Evolutionary conservation across 2,113 vertebrate species (phyloP).

Genomic region (Carettochelys insculpta): DNA sequence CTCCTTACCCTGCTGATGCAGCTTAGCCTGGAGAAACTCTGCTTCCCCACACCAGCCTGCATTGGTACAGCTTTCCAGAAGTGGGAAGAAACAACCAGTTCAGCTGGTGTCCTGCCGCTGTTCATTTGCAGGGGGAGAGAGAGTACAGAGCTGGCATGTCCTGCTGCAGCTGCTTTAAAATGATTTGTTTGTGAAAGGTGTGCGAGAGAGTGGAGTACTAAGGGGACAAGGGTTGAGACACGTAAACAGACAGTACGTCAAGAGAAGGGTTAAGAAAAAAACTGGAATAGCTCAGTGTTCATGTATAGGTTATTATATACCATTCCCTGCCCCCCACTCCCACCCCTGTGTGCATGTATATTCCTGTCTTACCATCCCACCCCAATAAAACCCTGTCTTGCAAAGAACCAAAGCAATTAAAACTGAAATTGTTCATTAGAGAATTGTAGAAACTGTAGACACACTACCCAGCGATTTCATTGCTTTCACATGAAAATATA

Average conservation of each 20-base stretch:
- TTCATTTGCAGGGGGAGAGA: neutral
- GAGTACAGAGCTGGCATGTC: neutral
- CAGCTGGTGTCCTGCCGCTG: neutral
- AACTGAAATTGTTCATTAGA: slow-evolving; percentile 3
- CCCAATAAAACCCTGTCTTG: neutral
- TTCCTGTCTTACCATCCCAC: neutral
- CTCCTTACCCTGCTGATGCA: neutral
- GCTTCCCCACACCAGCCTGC: neutral
- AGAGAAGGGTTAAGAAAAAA: neutral
- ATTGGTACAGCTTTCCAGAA: neutral
- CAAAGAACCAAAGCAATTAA: neutral
- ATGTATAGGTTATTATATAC: neutral
- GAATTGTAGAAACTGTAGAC: neutral
- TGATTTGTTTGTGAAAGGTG: neutral
- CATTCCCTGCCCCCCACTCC: neutral
- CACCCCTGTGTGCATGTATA: neutral
- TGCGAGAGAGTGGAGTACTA: neutral
- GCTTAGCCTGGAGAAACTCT: neutral
- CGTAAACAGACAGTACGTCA: neutral
- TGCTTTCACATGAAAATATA: neutral
- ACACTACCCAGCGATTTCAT: neutral
- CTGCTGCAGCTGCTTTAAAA: neutral
- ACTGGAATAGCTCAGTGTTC: neutral
- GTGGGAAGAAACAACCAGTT: neutral
- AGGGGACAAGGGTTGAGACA: neutral